These are phyloP conservation scores for Aythya fuligula DNA, from an alignment of 2,797 vertebrate species.

Conservation along the genomic window DNA sequence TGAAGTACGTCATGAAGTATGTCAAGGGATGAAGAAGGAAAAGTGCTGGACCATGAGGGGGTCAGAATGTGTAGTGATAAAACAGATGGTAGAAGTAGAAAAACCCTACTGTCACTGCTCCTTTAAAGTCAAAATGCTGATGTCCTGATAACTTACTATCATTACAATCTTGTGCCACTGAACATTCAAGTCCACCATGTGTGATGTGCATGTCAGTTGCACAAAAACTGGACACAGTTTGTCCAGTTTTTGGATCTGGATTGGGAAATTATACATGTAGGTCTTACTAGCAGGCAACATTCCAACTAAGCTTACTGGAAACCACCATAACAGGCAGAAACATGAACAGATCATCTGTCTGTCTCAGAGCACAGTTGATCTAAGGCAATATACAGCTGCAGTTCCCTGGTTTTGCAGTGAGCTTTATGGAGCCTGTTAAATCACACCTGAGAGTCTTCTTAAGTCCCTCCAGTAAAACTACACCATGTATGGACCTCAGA, in stretches of 20 bases:
- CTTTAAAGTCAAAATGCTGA: not conserved
- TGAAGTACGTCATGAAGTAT: too few species aligned
- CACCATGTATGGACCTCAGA: rapidly evolving
- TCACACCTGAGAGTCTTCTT: not conserved
- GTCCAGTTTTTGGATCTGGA: not conserved
- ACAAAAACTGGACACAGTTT: too few species aligned
- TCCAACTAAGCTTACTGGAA: not conserved
- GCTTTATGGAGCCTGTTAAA: not conserved
- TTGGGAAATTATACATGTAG: not conserved
- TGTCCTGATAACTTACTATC: not conserved
- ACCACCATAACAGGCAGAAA: not conserved
- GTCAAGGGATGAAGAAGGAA: not conserved
- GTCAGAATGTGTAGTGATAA: not conserved
- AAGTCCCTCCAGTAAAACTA: not conserved
- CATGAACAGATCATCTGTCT: rapidly evolving
- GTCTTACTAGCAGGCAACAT: not conserved
- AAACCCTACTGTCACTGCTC: not conserved
- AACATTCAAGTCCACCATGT: not conserved
- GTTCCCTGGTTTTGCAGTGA: not conserved
- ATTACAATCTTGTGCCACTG: not conserved
- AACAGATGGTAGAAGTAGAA: not conserved
- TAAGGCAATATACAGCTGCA: not conserved
- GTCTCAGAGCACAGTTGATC: not conserved
- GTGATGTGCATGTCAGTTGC: not conserved
- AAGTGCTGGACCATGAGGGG: not conserved